Base-by-base conservation (phyloP, 2,113 vertebrate genomes). In the Upupa epops region DNA sequence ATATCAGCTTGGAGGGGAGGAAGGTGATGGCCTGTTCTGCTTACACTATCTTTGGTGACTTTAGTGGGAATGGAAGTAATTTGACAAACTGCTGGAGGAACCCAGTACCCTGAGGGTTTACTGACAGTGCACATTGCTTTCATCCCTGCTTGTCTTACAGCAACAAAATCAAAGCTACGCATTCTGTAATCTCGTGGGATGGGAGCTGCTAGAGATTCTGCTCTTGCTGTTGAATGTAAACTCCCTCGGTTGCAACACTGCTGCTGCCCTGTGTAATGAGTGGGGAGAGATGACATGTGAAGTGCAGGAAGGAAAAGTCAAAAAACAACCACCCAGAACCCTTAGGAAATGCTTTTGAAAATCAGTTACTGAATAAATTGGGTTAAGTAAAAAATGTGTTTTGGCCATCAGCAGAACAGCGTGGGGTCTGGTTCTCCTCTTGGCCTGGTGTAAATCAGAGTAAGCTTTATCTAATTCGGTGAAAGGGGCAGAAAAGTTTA, bases 331-430 rank as follows among this genome's bases (percentile, higher is more conserved):
- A 36, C 52, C 14, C 16, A 68, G 49, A 88, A 58, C 73, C 88
- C 93, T 83, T 45, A 24, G 72, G 93, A 88, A 93, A 95, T 75
- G 28, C 45, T 64, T 94, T 95, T 95, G 92, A 81, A 95, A 95
- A 90, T 93, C 32, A 83, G 54, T 34, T 46, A 6, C 52, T 68
- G 93, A 88, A 92, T 93, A 90, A 93, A 95, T 83, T 0, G 3
- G 34, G 28, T 20, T 6, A 87, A 89, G n/a, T 11, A 8, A 82
- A 91, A 94, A 91, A 42, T 11, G 24, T 49, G 14, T 65, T 91
- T 91, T 91, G 71, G 68, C 71, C 48, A 74, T 11, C 55, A 88
- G 70, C 65, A 29, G 88, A 90, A 86, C 26, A 89, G 34, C n/a
- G 40, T 1, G 2, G 21, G 65, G 56, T 17, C 60, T 58, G 73